Percentiles rank a stretch among this genome's conserved stretches.
These are phyloP conservation scores for Drosophila ficusphila DNA, from an alignment of 1,140 invertebrate genomes.

Conservation along the genomic window DNA sequence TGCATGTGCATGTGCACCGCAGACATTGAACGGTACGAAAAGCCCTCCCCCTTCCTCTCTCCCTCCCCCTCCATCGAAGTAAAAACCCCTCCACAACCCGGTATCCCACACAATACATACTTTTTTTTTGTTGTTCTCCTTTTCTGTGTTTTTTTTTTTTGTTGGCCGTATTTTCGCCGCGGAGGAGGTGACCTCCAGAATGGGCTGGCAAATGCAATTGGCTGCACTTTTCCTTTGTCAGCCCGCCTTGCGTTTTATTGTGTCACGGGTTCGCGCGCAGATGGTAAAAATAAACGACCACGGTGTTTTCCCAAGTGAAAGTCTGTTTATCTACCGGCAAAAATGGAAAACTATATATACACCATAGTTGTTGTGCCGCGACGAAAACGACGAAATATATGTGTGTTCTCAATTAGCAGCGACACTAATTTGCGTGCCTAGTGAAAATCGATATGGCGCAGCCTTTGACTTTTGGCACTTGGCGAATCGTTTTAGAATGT, in stretches of 20 bases:
- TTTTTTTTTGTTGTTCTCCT: no score
- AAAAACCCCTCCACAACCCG: background rate
- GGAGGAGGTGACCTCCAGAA: constrained; percentile 41
- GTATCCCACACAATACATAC: constrained; percentile 30
- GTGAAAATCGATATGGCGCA: constrained; percentile 72
- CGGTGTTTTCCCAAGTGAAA: constrained; percentile 36
- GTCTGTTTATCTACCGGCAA: constrained; percentile 19
- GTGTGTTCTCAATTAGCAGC: constrained; percentile 48
- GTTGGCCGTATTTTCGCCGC: constrained; percentile 3
- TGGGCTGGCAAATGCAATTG: constrained; percentile 46
- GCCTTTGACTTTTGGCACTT: constrained; percentile 29
- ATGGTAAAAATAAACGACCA: constrained; percentile 26
- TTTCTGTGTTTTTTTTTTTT: no score
- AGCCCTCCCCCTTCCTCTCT: background rate
- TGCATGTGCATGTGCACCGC: constrained; percentile 43
- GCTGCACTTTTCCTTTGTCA: constrained; percentile 67
- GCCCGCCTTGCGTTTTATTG: constrained; percentile 68
- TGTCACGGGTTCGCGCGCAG: constrained; percentile 71
- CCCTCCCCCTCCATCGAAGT: no score
- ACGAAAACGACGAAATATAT: background rate
- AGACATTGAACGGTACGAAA: constrained; percentile 35
- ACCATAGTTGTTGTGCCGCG: background rate
- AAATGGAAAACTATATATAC: background rate
- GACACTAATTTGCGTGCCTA: constrained; percentile 54
- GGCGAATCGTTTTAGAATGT: constrained; percentile 24